These are phyloP conservation scores for Agapostemon virescens DNA, from an alignment of 2,888 invertebrate genomes.

Conservation along the genomic window DNA sequence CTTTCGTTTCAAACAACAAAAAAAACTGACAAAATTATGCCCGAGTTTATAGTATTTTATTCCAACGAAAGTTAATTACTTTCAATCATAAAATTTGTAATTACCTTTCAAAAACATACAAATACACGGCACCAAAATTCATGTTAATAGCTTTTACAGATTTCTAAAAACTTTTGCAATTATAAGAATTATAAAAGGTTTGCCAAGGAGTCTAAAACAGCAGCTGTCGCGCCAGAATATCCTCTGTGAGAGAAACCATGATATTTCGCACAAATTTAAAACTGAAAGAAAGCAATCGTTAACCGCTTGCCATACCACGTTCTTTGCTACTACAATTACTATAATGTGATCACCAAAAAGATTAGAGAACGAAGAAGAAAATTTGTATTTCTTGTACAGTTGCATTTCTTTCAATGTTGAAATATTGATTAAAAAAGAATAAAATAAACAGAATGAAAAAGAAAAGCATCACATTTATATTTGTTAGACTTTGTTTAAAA, in stretches of 20 bases:
- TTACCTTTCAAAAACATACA: neutral
- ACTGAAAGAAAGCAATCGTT: constrained; percentile 55
- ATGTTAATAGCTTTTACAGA: neutral
- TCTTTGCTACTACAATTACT: too few species aligned
- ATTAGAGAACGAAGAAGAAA: too few species aligned
- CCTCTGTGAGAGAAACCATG: neutral
- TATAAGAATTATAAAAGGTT: neutral
- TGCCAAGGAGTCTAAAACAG: neutral
- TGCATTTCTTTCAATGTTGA: too few species aligned
- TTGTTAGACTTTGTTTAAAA: too few species aligned
- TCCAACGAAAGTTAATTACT: neutral
- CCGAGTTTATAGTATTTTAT: too few species aligned
- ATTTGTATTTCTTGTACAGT: too few species aligned
- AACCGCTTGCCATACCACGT: too few species aligned
- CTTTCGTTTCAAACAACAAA: neutral
- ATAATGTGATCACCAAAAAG: too few species aligned
- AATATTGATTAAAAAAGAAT: too few species aligned
- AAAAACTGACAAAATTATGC: too few species aligned
- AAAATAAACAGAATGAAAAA: too few species aligned
- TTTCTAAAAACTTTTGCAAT: neutral
- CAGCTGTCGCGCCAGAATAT: neutral
- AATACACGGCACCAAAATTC: neutral
- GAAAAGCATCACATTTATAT: too few species aligned
- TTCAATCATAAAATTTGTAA: neutral
- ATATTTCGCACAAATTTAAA: neutral